These are phyloP conservation scores for Sceloporus tristichus DNA, from an alignment of 2,113 vertebrate species.

Conservation along the genomic window DNA sequence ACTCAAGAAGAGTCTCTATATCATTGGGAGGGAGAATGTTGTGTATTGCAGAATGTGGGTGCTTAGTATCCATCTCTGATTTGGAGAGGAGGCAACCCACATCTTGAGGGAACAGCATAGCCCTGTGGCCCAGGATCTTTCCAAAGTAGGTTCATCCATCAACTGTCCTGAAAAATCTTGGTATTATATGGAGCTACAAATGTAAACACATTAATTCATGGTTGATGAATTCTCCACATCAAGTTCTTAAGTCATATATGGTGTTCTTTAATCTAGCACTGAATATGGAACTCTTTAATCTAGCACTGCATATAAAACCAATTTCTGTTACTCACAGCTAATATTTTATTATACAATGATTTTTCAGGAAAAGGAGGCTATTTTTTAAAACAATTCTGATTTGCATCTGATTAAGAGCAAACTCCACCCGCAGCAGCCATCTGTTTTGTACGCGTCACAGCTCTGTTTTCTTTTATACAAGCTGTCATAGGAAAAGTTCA, in stretches of 20 bases:
- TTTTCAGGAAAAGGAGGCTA: conserved; percentile 27
- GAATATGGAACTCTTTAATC: conserved; percentile 43
- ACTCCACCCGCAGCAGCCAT: conserved; percentile 71
- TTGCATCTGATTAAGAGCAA: conserved; percentile 54
- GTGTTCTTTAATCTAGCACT: conserved; percentile 35
- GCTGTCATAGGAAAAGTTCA: conserved; percentile 61
- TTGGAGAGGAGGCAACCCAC: no score
- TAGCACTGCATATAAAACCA: conserved; percentile 39
- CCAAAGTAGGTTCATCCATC: no score
- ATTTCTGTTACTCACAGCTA: conserved; percentile 56
- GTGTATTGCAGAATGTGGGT: no score
- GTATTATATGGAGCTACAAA: background rate
- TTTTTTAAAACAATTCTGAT: conserved; percentile 51
- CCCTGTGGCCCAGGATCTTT: no score
- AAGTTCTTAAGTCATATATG: conserved; percentile 50
- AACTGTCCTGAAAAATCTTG: background rate
- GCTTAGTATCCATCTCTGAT: no score
- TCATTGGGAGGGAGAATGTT: no score
- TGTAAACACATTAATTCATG: background rate
- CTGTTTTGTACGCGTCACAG: conserved; percentile 66
- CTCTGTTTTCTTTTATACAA: conserved; percentile 65
- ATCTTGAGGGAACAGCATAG: no score
- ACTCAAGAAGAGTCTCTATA: no score
- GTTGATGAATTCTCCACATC: background rate
- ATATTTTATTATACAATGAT: conserved; percentile 59